Evolutionary conservation across 2,113 vertebrate species (phyloP).

Genomic region (Ochotona princeps): DNA sequence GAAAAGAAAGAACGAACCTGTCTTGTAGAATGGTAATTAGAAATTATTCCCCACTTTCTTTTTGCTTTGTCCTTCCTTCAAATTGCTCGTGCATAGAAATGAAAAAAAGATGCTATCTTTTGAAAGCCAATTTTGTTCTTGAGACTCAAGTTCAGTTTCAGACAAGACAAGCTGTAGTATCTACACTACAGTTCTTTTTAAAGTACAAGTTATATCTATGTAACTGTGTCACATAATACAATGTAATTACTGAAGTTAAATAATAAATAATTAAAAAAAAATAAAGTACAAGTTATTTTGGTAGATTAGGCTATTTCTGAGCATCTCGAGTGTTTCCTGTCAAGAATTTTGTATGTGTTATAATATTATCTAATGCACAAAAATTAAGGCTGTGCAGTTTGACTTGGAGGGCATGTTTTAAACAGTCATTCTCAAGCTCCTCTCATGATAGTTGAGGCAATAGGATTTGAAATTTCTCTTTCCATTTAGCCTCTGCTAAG

Average conservation of each 20-base stretch:
- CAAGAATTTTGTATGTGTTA: constrained; percentile 56
- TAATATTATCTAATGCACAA: constrained; percentile 21
- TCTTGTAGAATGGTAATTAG: constrained; percentile 71
- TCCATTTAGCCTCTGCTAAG: background rate
- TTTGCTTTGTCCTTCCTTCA: constrained; percentile 70
- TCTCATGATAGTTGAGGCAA: background rate
- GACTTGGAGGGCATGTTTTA: background rate
- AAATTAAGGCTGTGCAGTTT: background rate
- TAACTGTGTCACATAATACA: no score
- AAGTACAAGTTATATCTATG: constrained; percentile 50
- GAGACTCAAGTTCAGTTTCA: constrained; percentile 55
- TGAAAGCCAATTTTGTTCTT: constrained; percentile 11
- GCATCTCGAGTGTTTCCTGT: constrained; percentile 45
- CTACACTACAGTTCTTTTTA: constrained; percentile 40
- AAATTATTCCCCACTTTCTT: constrained; percentile 41
- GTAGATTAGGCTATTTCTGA: constrained; percentile 32
- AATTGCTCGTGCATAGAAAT: constrained; percentile 34
- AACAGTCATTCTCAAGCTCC: background rate
- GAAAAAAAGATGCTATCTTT: constrained; percentile 64
- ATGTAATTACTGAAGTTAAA: no score
- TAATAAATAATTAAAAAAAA: no score
- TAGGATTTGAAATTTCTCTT: background rate
- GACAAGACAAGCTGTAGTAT: background rate
- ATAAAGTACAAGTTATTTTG: constrained; percentile 67
- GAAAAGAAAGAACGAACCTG: background rate